Percentiles rank a stretch among this genome's conserved stretches.
These are phyloP conservation scores for Calcarius lapponicus DNA, from an alignment of 2,797 vertebrate genomes.

Conservation along the genomic window DNA sequence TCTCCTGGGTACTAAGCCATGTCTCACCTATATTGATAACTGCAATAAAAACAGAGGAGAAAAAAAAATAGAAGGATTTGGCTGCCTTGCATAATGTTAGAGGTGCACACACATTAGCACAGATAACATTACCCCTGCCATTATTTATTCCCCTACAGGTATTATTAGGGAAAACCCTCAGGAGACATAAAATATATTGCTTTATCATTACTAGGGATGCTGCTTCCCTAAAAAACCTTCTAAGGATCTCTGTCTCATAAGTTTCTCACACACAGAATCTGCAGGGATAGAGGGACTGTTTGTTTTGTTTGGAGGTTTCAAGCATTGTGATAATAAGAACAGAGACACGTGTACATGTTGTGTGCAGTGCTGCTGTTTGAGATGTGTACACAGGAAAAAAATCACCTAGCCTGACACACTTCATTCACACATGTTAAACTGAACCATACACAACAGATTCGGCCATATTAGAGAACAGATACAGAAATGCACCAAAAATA, in stretches of 20 bases:
- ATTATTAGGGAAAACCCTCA: not conserved
- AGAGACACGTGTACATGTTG: rapidly evolving
- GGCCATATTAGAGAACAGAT: not conserved
- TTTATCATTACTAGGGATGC: not conserved
- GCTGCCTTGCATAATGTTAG: not conserved
- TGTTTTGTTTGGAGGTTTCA: not conserved
- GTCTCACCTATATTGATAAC: not conserved
- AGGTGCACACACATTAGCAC: not conserved
- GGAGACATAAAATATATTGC: not conserved
- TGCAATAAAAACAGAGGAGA: not conserved
- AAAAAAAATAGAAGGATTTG: not conserved
- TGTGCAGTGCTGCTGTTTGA: not conserved
- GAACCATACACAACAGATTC: not conserved
- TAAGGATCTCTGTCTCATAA: not conserved
- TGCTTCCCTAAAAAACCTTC: not conserved
- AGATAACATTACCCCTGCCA: not conserved
- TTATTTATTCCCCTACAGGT: not conserved
- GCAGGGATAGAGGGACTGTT: not conserved
- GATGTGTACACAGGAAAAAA: not conserved
- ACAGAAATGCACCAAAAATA: not conserved
- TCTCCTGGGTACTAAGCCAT: not conserved
- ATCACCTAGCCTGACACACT: not conserved
- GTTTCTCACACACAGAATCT: not conserved
- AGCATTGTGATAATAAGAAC: not conserved
- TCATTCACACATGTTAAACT: not conserved